Evolutionary conservation across 2,113 vertebrate genomes (phyloP).

Genomic region (Jaculus jaculus): DNA sequence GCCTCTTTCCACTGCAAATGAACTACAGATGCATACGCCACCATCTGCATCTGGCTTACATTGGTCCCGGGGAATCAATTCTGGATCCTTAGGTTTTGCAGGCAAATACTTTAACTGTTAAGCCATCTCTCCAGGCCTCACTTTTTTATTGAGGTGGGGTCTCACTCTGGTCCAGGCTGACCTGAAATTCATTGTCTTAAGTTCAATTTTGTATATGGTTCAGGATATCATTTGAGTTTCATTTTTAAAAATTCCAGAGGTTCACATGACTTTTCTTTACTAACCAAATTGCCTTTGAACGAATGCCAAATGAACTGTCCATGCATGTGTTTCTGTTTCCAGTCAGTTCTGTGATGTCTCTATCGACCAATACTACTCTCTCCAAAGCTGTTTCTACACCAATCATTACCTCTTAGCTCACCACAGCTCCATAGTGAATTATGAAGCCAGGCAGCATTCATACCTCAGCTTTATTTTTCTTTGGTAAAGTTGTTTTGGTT

Average conservation of each 20-base stretch:
- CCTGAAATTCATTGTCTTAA: not conserved
- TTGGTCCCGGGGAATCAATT: too few species aligned
- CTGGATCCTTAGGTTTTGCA: too few species aligned
- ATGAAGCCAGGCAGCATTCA: not conserved
- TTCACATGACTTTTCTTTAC: not conserved
- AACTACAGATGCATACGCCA: too few species aligned
- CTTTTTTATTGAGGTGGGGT: too few species aligned
- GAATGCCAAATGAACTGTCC: not conserved
- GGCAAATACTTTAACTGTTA: too few species aligned
- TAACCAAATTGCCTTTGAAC: not conserved
- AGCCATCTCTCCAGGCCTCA: too few species aligned
- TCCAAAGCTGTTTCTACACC: too few species aligned
- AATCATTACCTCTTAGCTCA: not conserved
- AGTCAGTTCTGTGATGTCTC: not conserved
- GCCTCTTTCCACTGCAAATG: too few species aligned
- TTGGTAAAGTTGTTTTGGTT: not conserved
- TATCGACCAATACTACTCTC: not conserved
- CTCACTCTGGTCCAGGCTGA: too few species aligned
- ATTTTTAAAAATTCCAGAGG: not conserved
- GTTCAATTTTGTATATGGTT: not conserved
- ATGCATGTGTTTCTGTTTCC: not conserved
- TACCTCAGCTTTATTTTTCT: not conserved
- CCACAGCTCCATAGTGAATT: not conserved
- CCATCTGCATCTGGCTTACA: too few species aligned
- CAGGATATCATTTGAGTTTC: not conserved